phyloP scores from a whole-genome alignment of 2,113 vertebrate genomes.

The Lophotis ruficrista region DNA sequence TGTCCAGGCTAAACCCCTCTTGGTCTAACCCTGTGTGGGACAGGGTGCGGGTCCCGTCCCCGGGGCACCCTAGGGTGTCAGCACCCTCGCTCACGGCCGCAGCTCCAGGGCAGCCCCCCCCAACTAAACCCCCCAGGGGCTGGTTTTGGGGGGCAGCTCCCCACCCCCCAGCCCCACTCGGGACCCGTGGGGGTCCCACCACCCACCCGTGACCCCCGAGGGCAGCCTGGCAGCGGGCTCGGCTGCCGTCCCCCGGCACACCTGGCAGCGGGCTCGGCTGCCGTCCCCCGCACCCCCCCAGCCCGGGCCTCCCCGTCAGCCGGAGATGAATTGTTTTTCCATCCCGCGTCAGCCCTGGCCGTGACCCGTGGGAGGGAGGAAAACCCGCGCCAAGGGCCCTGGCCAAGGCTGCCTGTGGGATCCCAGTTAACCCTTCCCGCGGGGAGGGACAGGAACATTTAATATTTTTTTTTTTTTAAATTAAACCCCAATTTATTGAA shows the following conservation, averaged over 20 bases:
- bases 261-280: background rate
- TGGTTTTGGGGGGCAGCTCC: background rate
- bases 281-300: background rate
- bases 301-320: background rate
- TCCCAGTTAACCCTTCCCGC: background rate
- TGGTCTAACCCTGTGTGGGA: background rate
- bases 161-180: background rate
- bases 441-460: background rate
- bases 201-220: background rate
- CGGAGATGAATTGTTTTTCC: constrained; percentile 44
- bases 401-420: background rate
- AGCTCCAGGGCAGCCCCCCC: no score
- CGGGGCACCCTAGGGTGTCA: no score
- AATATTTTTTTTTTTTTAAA: background rate
- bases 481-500: background rate
- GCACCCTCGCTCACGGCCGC: rapidly evolving
- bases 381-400: background rate
- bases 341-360: constrained; percentile 24
- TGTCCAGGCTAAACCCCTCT: no score
- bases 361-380: constrained; percentile 2
- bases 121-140: no score
- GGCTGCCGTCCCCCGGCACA: background rate
- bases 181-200: background rate
- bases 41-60: no score
- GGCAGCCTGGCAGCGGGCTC: background rate